These are phyloP conservation scores for Chelonus insularis DNA, from an alignment of 1,140 invertebrate genomes.

Conservation along the genomic window DNA sequence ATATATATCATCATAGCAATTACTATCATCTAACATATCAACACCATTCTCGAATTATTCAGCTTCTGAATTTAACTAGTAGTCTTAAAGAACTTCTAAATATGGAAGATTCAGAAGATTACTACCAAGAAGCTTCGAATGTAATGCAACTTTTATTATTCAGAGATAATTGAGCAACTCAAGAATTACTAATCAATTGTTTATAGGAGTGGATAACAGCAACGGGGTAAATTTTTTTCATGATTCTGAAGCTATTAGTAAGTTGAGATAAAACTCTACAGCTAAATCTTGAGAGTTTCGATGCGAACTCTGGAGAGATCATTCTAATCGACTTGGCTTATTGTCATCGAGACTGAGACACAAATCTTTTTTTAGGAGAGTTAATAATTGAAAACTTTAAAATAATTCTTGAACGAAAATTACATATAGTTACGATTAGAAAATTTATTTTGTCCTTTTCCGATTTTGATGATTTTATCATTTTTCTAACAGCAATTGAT, in stretches of 20 bases:
- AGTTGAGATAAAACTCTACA: too few species aligned
- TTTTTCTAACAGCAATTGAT: conserved; percentile 70
- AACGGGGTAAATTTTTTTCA: conserved; percentile 62
- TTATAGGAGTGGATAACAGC: conserved; percentile 74
- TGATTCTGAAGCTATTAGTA: too few species aligned
- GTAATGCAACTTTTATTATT: conserved; percentile 72
- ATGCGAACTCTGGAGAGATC: conserved; percentile 13
- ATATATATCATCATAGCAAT: conserved; percentile 81
- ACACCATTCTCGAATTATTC: conserved; percentile 75
- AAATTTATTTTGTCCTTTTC: neutral
- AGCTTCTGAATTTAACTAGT: conserved; percentile 72
- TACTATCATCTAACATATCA: conserved; percentile 73
- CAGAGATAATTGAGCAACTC: conserved; percentile 74
- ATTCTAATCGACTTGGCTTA: conserved; percentile 29
- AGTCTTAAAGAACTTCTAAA: conserved; percentile 73
- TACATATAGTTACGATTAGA: too few species aligned
- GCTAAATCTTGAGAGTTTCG: neutral
- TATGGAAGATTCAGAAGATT: conserved; percentile 72
- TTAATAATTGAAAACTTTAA: too few species aligned
- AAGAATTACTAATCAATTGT: conserved; percentile 71
- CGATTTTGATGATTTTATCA: neutral
- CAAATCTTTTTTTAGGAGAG: conserved; percentile 19
- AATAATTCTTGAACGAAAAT: too few species aligned
- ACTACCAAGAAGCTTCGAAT: conserved; percentile 70
- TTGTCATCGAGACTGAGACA: conserved; percentile 28